Percentiles rank a stretch among this genome's conserved stretches.
phyloP scores from a whole-genome alignment of 1,140 invertebrate species.

The Drosophila tani region DNA sequence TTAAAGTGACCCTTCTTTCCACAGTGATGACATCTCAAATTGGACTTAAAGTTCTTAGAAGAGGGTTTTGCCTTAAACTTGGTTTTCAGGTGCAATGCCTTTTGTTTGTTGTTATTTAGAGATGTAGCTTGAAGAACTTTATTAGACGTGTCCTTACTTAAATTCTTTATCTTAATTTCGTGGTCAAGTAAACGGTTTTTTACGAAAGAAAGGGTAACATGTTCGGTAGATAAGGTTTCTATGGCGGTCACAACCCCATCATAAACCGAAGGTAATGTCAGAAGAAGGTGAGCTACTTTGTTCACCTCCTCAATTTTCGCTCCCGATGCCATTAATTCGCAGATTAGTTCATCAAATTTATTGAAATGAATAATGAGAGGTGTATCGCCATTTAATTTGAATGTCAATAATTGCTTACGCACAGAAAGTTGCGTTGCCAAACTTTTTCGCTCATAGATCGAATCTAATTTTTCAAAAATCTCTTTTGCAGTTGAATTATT shows the following conservation, averaged over 20 bases:
- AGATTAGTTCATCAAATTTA: slow-evolving; percentile 83
- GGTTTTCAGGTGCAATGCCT: neutral
- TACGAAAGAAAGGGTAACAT: neutral
- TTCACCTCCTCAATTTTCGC: slow-evolving; percentile 81
- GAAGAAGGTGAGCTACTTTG: slow-evolving; percentile 52
- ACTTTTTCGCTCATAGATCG: slow-evolving; percentile 83
- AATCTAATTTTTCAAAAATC: slow-evolving; percentile 80
- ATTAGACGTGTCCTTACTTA: neutral
- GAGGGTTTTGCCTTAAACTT: slow-evolving; percentile 6
- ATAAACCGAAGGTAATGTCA: neutral
- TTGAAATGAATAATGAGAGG: slow-evolving; percentile 77
- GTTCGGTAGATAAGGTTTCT: slow-evolving; percentile 11
- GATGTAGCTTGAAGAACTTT: neutral
- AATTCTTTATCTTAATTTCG: neutral
- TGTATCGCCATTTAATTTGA: slow-evolving; percentile 81
- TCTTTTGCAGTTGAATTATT: slow-evolving; percentile 61
- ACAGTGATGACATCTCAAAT: slow-evolving; percentile 5
- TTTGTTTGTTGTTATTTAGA: slow-evolving; percentile 8
- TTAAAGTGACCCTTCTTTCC: slow-evolving; percentile 4
- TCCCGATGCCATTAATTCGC: slow-evolving; percentile 62
- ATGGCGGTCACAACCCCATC: neutral
- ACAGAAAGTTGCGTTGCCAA: slow-evolving; percentile 77
- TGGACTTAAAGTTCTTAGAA: slow-evolving; percentile 1
- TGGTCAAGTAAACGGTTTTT: neutral
- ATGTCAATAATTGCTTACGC: slow-evolving; percentile 73